phyloP scores from a whole-genome alignment of 2,113 vertebrate genomes.

The Calypte anna region DNA sequence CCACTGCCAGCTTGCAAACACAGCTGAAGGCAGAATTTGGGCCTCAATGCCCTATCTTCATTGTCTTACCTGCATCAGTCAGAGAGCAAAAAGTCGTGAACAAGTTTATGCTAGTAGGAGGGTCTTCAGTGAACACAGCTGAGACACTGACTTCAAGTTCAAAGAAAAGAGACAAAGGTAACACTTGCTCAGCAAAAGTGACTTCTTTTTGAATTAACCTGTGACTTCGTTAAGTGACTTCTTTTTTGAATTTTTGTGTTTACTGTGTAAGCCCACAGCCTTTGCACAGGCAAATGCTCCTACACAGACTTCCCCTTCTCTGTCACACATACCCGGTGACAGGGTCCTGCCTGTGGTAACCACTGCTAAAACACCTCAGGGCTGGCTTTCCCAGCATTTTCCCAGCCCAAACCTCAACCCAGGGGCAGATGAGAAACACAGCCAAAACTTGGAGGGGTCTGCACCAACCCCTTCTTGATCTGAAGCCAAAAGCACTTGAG shows the following conservation, averaged over 20 bases:
- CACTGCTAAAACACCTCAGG: fast-evolving
- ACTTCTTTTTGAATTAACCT: background rate
- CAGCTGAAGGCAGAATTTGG: background rate
- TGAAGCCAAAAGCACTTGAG: fast-evolving
- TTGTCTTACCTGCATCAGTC: background rate
- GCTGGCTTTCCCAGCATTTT: background rate
- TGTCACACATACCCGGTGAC: background rate
- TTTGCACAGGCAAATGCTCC: background rate
- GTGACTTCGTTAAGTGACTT: too few species aligned
- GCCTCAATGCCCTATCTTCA: background rate
- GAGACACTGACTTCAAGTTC: constrained; percentile 33
- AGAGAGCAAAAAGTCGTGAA: background rate
- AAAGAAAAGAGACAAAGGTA: constrained; percentile 47
- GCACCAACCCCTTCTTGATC: fast-evolving
- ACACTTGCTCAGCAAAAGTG: constrained; percentile 34
- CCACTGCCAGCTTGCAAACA: background rate
- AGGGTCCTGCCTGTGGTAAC: background rate
- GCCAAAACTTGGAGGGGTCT: background rate
- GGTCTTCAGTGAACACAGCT: constrained; percentile 26
- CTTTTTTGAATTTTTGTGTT: background rate
- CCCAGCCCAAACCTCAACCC: fast-evolving
- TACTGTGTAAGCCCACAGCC: fast-evolving
- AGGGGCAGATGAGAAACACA: background rate
- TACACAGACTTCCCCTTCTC: background rate
- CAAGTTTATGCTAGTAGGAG: background rate